Conservation (phyloP, 2,113 vertebrate genomes). For the Delphinapterus leucas region DNA sequence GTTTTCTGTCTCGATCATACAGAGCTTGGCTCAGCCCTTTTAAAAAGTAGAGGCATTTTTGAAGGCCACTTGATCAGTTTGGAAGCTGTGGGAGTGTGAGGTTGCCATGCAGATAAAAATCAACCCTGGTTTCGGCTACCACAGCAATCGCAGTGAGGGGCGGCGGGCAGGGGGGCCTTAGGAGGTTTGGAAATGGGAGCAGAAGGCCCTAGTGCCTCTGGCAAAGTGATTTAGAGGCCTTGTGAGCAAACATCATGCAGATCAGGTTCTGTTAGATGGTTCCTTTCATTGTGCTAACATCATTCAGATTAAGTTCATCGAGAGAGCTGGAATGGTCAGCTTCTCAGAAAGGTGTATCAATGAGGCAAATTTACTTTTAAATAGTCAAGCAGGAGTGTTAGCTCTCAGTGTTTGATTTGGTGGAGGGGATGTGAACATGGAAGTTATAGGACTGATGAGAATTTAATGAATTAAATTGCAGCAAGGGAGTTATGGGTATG, state of each 20-base stretch:
- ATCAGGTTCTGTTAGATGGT: neutral
- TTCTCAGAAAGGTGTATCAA: neutral
- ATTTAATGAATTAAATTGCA: conserved; percentile 18
- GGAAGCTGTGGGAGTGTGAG: conserved; percentile 64
- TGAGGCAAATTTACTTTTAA: conserved; percentile 15
- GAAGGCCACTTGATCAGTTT: conserved; percentile 81
- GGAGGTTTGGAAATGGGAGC: neutral
- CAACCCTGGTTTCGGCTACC: conserved; percentile 72
- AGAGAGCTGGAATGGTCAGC: neutral
- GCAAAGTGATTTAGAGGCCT: conserved; percentile 9
- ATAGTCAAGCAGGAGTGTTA: neutral
- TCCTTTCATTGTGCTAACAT: neutral
- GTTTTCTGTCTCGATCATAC: conserved; percentile 78
- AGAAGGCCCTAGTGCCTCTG: neutral
- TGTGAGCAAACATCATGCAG: neutral
- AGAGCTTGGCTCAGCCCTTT: conserved; percentile 75
- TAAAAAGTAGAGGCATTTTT: conserved; percentile 76
- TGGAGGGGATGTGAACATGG: neutral
- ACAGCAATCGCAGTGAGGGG: conserved; percentile 13
- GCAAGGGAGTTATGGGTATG: neutral
- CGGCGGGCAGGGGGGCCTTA: neutral
- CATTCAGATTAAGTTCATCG: neutral
- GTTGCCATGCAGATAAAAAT: conserved; percentile 75
- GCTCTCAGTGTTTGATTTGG: neutral
- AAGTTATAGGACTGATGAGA: neutral